Percentiles rank a stretch among this genome's conserved stretches.
These are phyloP conservation scores for Anguilla japonica DNA, from an alignment of 2,113 vertebrate genomes.

Conservation along the genomic window DNA sequence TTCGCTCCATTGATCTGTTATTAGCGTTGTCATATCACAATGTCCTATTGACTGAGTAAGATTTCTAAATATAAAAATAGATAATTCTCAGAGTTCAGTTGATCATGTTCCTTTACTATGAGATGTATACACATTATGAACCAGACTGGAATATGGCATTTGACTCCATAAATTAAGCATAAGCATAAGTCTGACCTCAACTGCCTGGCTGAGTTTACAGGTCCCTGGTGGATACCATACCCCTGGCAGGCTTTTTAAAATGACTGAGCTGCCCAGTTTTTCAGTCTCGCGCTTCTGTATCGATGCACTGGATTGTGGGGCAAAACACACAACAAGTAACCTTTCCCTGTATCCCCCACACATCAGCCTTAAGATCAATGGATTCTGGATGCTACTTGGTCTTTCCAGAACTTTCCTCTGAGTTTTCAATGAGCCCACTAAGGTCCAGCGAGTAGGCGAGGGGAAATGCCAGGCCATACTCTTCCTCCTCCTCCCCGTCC, in stretches of 20 bases:
- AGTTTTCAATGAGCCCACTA: not conserved
- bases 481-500: constrained; percentile 1
- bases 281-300: not conserved
- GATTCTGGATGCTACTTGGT: not conserved
- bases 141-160: not conserved
- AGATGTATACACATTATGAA: too few species aligned
- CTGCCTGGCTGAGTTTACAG: not conserved
- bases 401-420: constrained; percentile 18
- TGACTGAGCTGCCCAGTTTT: too few species aligned
- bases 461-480: not conserved
- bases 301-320: not conserved
- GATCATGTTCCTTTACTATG: too few species aligned
- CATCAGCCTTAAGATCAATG: not conserved
- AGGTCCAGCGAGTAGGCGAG: not conserved
- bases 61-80: too few species aligned
- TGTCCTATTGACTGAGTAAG: too few species aligned
- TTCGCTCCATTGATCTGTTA: too few species aligned
- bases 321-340: not conserved
- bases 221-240: not conserved
- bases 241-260: not conserved
- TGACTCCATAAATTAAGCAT: not conserved
- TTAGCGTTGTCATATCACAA: too few species aligned
- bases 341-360: not conserved
- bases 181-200: not conserved
- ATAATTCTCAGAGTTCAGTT: too few species aligned